Conservation (phyloP, 2,113 vertebrate genomes). For the Pterocles burchelli region DNA sequence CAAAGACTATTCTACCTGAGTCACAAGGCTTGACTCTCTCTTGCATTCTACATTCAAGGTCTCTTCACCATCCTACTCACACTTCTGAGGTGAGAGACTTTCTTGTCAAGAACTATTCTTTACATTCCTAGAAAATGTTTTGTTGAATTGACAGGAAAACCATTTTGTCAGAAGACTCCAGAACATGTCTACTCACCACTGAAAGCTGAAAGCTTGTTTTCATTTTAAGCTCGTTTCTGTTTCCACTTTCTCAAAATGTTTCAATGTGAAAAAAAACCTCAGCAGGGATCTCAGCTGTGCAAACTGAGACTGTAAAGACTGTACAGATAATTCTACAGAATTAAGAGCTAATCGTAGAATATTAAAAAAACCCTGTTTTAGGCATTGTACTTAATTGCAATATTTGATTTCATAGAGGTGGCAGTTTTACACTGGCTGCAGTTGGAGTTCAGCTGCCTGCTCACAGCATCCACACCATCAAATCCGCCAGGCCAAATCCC, state of each 20-base stretch:
- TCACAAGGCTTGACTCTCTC: not conserved
- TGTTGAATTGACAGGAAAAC: conserved; percentile 9
- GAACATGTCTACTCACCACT: not conserved
- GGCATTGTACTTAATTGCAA: not conserved
- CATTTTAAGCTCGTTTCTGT: not conserved
- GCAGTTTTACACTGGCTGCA: not conserved
- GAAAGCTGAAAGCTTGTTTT: not conserved
- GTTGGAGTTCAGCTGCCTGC: not conserved
- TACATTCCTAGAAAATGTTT: not conserved
- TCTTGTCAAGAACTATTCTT: not conserved
- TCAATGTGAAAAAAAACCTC: not conserved
- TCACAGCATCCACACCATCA: not conserved
- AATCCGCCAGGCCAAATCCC: not conserved
- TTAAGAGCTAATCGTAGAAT: not conserved
- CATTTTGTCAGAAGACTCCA: not conserved
- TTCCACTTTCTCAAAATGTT: not conserved
- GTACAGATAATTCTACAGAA: not conserved
- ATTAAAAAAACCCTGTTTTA: not conserved
- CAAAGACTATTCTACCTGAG: not conserved
- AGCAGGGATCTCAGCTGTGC: not conserved
- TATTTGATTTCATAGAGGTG: not conserved
- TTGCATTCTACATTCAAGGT: not conserved
- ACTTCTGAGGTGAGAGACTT: not conserved
- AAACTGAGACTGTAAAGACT: not conserved
- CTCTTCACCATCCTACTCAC: not conserved